Evolutionary conservation across 2,797 vertebrate genomes (phyloP).

Genomic region (Sibirionetta formosa): DNA sequence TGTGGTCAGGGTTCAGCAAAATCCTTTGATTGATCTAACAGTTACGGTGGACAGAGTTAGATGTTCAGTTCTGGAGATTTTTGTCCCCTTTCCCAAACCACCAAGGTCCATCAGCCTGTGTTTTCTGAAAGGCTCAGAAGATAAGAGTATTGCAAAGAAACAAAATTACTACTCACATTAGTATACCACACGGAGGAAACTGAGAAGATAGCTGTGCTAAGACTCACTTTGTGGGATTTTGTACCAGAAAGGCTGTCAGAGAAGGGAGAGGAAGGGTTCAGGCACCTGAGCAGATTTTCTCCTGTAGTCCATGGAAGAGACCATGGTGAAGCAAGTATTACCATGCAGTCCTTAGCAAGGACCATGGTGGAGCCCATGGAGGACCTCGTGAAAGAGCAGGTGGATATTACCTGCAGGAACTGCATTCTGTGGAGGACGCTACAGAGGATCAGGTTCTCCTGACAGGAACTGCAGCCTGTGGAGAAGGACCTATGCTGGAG

Average conservation of each 20-base stretch:
- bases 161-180: not conserved
- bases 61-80: not conserved
- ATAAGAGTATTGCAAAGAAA: not conserved
- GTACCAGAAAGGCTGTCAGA: not conserved
- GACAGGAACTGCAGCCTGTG: not conserved
- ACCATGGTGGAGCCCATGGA: not conserved
- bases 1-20: not conserved
- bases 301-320: not conserved
- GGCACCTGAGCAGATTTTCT: not conserved
- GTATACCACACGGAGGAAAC: not conserved
- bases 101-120: not conserved
- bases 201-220: not conserved
- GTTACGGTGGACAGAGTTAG: not conserved
- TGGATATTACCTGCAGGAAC: not conserved
- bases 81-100: not conserved
- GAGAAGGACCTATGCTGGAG: not conserved
- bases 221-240: accelerated
- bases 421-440: not conserved
- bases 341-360: not conserved
- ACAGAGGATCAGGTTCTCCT: not conserved
- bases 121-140: not conserved
- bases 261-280: not conserved
- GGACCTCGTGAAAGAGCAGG: not conserved
- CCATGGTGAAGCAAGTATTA: not conserved
- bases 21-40: not conserved